Evolutionary conservation across 2,888 invertebrate species (phyloP), one percentile per base, ranked within the genome.

Genomic region (Spisula solida): DNA sequence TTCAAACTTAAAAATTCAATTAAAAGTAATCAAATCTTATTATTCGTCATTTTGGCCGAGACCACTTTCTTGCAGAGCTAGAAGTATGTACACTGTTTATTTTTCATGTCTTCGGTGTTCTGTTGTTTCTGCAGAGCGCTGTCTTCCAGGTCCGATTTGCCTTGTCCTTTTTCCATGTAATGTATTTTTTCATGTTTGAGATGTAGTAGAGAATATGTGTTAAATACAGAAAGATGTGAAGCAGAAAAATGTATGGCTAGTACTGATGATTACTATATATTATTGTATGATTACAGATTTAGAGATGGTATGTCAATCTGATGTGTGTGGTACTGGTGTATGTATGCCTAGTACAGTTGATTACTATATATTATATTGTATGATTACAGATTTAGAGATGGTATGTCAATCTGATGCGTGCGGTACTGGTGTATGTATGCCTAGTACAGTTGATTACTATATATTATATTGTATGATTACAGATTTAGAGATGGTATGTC

Each of bases 221-320:
- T n/a, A n/a, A n/a, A n/a, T n/a, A n/a, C n/a, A n/a, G n/a, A n/a
- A n/a, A n/a, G n/a, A n/a, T n/a, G n/a, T n/a, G n/a, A n/a, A n/a
- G n/a, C n/a, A n/a, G n/a, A n/a, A n/a, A n/a, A n/a, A 18, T 92
- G 92, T 85, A 83, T 91, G 81, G 91, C 90, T n/a, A 81, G 86
- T n/a, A 41, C 87, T 20, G 81, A 91, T 51, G 85, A 85, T 41
- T 90, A 41, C 41, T 5, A 41, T 41, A 41, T 41, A 8, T 41
- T 41, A 41, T 51, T 51, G 51, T 51, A 51, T 51, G n/a, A 25
- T 66, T 8, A 10, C 60, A 91, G 90, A 91, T 75, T 51, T 90
- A 56, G 81, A 51, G n/a, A 81, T 90, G 79, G 66, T 82, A 25
- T 92, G 92, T 56, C 60, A 86, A 56, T 88, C 91, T 12, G 86